phyloP scores from a whole-genome alignment of 1,140 invertebrate species.

The Popillia japonica region DNA sequence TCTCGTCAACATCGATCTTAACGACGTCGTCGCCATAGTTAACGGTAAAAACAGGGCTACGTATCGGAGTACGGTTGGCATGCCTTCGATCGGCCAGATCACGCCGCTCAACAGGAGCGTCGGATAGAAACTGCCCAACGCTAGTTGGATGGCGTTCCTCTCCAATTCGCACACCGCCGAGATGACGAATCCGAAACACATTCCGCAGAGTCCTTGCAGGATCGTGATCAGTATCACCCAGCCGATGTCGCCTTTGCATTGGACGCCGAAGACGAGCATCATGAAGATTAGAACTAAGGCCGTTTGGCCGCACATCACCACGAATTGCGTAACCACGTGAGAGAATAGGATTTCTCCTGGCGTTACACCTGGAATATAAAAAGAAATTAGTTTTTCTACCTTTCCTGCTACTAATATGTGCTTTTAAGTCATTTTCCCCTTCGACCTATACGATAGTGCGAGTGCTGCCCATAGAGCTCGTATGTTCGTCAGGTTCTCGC shows the following conservation, averaged over 20 bases:
- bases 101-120: constrained; percentile 89
- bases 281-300: constrained; percentile 88
- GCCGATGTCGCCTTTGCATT: constrained; percentile 83
- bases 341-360: constrained; percentile 90
- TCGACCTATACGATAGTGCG: too few relatives aligned
- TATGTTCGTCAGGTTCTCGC: too few relatives aligned
- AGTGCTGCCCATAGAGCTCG: too few relatives aligned
- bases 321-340: constrained; percentile 91
- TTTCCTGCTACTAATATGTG: too few relatives aligned
- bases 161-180: constrained; percentile 92
- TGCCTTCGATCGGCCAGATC: constrained; percentile 89
- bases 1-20: constrained; percentile 87
- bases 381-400: too few relatives aligned
- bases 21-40: constrained; percentile 89
- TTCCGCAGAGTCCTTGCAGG: constrained; percentile 89
- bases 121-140: constrained; percentile 94
- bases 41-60: constrained; percentile 86
- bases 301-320: constrained; percentile 93
- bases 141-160: constrained; percentile 92
- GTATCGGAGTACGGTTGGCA: constrained; percentile 84
- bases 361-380: constrained; percentile 73
- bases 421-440: too few relatives aligned
- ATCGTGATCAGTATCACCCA: constrained; percentile 87
- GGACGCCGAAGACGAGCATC: constrained; percentile 87
- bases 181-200: constrained; percentile 95